Evolutionary conservation across 2,113 vertebrate species (phyloP), one percentile per base, ranked within the genome.

Genomic region (Trochalopteron elliotii): DNA sequence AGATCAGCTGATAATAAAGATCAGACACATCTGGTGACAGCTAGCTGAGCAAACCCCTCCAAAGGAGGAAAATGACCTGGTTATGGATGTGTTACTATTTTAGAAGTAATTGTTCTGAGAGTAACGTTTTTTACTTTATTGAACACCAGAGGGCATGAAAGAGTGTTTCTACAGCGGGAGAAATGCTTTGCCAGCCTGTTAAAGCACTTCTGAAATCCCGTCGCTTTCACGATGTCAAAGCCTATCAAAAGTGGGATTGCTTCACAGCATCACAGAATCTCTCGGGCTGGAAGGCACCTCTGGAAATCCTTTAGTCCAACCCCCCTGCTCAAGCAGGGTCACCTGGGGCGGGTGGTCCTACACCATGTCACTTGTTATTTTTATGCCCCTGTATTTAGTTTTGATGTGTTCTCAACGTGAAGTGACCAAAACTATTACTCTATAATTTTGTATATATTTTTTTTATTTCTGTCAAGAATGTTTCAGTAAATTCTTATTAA

Each of bases 101-200:
- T 15, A 74, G 42, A 67, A n/a, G 5, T 4, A 40, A 35, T 31
- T 11, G 16, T 64, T 35, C 33, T 55, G 52, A 45, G 22, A 59
- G 21, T 21, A 75, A 42, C 0, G 1, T 4, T 7, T 71, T 92
- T 78, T 75, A 67, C 75, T 33, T 65, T 74, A 86, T 93, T 94
- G 76, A 97, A 97, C 97, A 82, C 96, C 91, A 98, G 97, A 95
- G 97, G 97, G 97, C 98, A 95, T 69, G 89, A 89, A 91, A 97
- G 95, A 1, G 0, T 91, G 47, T 87, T 95, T 95, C 92, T 20
- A 86, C 52, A 60, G 35, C n/a, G 17, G 6, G 11, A 61, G 28
- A 83, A 72, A 56, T 15, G 10, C 23, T 31, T 74, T 65, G 9
- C n/a, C 40, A 83, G 59, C 35, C 52, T n/a, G 33, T 47, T 61